These are phyloP conservation scores for Gymnocheta viridis DNA, from an alignment of 2,888 invertebrate species.

Conservation along the genomic window DNA sequence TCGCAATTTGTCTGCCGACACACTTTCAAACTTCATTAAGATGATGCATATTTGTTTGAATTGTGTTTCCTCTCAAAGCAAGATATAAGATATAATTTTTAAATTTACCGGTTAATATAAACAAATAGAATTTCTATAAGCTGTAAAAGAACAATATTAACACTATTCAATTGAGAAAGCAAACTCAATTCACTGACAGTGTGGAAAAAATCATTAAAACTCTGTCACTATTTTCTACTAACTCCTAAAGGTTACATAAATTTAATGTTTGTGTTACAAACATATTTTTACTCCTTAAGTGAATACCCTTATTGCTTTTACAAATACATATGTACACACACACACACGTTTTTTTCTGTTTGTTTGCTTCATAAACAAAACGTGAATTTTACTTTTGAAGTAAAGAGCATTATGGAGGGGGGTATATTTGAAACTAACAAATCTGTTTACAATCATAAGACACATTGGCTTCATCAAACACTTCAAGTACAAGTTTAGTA, in stretches of 20 bases:
- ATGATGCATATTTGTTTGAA: constrained; percentile 21
- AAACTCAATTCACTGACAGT: background rate
- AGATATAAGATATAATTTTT: constrained; percentile 43
- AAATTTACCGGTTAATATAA: constrained; percentile 40
- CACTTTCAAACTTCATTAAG: constrained; percentile 20
- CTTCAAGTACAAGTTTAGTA: constrained; percentile 49
- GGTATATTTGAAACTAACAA: background rate
- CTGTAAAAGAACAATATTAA: constrained; percentile 13
- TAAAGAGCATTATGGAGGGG: background rate
- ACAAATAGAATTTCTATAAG: background rate
- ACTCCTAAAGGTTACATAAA: background rate
- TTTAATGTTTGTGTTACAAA: background rate
- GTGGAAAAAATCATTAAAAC: background rate
- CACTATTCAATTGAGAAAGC: background rate
- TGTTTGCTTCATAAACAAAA: constrained; percentile 2
- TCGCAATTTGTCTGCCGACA: constrained; percentile 35
- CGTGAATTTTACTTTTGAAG: background rate
- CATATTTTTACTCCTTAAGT: background rate
- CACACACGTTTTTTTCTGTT: background rate
- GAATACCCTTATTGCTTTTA: background rate
- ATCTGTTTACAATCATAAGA: constrained; percentile 39
- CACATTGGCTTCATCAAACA: constrained; percentile 38
- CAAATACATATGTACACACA: too few species aligned
- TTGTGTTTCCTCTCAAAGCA: constrained; percentile 38
- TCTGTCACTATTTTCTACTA: background rate